These are phyloP conservation scores for Dryocosmus kuriphilus DNA, from an alignment of 2,888 invertebrate species.

Conservation along the genomic window DNA sequence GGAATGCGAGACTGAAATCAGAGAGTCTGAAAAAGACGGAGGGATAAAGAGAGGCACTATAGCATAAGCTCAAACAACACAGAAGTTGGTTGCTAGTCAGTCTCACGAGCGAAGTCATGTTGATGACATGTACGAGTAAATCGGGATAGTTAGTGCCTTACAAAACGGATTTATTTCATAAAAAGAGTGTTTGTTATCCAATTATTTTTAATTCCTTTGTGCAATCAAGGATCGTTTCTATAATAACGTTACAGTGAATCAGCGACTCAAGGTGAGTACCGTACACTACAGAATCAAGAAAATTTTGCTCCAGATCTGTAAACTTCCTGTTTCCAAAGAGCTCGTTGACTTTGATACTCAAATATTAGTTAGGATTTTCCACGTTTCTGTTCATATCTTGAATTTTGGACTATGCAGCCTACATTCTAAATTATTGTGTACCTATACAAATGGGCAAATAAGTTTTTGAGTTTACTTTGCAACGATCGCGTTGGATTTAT, in stretches of 20 bases:
- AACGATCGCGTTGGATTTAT: too few relatives aligned
- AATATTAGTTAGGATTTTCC: not conserved
- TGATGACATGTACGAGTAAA: not conserved
- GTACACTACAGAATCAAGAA: not conserved
- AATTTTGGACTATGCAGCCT: not conserved
- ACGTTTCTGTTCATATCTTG: slow-evolving; percentile 7
- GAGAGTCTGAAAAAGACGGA: not conserved
- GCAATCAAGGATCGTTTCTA: not conserved
- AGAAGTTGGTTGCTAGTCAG: slow-evolving; percentile 27
- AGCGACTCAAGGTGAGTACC: not conserved
- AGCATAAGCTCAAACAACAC: too few relatives aligned
- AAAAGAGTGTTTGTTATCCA: not conserved
- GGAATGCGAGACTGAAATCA: not conserved
- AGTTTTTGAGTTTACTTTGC: not conserved
- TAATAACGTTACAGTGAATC: slow-evolving; percentile 1
- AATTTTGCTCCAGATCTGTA: not conserved
- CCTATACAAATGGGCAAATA: not conserved
- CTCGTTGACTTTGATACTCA: not conserved
- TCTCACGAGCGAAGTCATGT: slow-evolving; percentile 18
- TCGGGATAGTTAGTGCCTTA: not conserved
- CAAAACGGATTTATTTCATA: not conserved
- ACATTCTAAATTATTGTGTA: not conserved
- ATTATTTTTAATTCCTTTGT: not conserved
- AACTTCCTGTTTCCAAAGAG: not conserved
- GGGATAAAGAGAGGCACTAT: slow-evolving; percentile 16